phyloP scores from a whole-genome alignment of 2,113 vertebrate genomes.

The Thalassarche chlororhynchos region DNA sequence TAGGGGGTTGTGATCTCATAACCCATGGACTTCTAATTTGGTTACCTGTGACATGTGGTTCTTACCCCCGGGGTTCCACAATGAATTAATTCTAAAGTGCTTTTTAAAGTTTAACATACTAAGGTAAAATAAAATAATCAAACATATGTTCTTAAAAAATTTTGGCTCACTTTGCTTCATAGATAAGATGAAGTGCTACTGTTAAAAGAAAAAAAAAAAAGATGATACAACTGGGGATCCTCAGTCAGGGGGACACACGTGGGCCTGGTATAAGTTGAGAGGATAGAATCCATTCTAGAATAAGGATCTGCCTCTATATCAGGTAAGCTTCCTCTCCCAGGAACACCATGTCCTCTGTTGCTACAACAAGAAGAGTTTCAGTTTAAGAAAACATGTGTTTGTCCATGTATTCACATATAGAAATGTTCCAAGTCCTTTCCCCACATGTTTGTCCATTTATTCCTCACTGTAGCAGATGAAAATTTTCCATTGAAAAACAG shows the following conservation, averaged over 20 bases:
- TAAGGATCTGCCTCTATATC: not conserved
- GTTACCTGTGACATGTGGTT: slow-evolving; percentile 75
- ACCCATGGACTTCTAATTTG: slow-evolving; percentile 81
- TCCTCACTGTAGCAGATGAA: not conserved
- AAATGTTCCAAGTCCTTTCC: not conserved
- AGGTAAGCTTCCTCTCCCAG: not conserved
- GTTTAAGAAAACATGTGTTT: not conserved
- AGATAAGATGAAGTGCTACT: not conserved
- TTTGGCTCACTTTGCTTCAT: not conserved
- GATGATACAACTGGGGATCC: not conserved
- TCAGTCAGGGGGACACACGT: not conserved
- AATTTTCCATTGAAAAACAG: not conserved
- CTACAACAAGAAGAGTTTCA: not conserved
- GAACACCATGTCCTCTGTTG: not conserved
- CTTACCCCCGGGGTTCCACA: slow-evolving; percentile 42
- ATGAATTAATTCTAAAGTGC: slow-evolving; percentile 69
- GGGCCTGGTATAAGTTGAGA: not conserved
- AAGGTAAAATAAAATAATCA: not conserved
- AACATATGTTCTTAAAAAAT: not conserved
- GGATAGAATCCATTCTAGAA: not conserved
- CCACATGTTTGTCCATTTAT: not conserved
- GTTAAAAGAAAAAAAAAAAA: not conserved
- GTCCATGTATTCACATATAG: fast-evolving
- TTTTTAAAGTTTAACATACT: slow-evolving; percentile 45
- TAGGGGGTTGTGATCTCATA: slow-evolving; percentile 76